These are phyloP conservation scores for Mesoclemmys tuberculata DNA, from an alignment of 2,113 vertebrate species.

Conservation along the genomic window DNA sequence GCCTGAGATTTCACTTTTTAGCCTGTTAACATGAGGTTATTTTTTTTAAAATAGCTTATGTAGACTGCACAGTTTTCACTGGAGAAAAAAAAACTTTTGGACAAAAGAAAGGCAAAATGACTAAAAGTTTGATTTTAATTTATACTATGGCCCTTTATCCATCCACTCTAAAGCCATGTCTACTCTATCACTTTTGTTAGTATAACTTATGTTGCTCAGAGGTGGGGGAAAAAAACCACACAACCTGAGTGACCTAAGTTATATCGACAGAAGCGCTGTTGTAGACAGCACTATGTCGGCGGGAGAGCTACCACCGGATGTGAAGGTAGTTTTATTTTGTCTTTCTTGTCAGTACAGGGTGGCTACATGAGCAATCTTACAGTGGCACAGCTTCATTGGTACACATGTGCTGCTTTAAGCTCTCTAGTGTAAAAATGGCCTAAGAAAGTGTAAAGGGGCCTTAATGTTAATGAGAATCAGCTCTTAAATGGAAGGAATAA, in stretches of 20 bases:
- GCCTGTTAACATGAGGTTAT: neutral
- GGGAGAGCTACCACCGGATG: too few species aligned
- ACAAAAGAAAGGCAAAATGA: neutral
- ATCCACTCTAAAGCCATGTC: neutral
- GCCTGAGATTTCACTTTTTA: neutral
- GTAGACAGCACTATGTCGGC: too few species aligned
- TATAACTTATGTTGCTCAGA: too few species aligned
- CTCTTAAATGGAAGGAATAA: neutral
- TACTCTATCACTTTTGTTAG: neutral
- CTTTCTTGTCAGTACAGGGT: too few species aligned
- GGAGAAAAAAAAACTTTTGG: neutral
- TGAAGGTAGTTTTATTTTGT: too few species aligned
- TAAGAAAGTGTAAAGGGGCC: neutral
- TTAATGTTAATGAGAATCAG: neutral
- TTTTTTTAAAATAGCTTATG: slow-evolving; percentile 15
- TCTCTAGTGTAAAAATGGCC: neutral
- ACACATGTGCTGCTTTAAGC: too few species aligned
- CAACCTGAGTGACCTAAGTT: too few species aligned
- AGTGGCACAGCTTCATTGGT: too few species aligned
- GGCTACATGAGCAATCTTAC: too few species aligned
- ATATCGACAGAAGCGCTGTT: too few species aligned
- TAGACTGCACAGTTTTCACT: neutral
- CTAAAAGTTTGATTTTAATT: slow-evolving; percentile 3
- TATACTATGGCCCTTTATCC: neutral
- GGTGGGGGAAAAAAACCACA: too few species aligned